Conservation (phyloP, 1,140 invertebrate genomes). For the Drosophila watanabei region DNA sequence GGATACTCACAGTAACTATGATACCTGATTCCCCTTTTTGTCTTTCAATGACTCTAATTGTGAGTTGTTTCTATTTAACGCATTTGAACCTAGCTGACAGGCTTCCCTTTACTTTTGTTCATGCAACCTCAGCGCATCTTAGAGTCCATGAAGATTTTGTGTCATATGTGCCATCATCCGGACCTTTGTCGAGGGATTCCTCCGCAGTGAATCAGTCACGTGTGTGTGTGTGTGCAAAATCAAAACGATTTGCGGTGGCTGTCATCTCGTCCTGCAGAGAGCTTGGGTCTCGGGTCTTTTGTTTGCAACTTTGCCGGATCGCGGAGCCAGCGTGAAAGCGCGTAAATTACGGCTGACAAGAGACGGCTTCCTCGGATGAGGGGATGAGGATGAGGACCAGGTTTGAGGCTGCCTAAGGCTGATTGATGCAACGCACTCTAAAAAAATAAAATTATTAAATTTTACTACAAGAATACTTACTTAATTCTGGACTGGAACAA, state of each 20-base stretch:
- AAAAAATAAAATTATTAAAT: background rate
- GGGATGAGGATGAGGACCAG: constrained; percentile 8
- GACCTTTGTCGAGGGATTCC: constrained; percentile 14
- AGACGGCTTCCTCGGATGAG: constrained; percentile 48
- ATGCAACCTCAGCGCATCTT: constrained; percentile 38
- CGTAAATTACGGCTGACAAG: constrained; percentile 80
- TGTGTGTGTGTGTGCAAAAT: constrained; percentile 71
- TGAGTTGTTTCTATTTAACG: constrained; percentile 7
- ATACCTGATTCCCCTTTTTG: background rate
- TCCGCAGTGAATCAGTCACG: constrained; percentile 56
- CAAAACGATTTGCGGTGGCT: constrained; percentile 69
- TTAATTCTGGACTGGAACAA: no score
- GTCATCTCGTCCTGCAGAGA: constrained; percentile 9
- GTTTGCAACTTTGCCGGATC: constrained; percentile 65
- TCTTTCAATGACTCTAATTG: background rate
- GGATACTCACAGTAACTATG: background rate
- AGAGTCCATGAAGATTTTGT: constrained; percentile 34
- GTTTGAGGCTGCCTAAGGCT: constrained; percentile 24
- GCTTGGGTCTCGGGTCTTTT: constrained; percentile 64
- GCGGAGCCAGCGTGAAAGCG: constrained; percentile 60
- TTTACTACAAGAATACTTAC: no score
- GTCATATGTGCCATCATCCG: constrained; percentile 14
- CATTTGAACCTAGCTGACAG: background rate
- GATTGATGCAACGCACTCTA: constrained; percentile 64
- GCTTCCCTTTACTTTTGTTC: constrained; percentile 15